Evolutionary conservation across 2,797 vertebrate genomes (phyloP).

Genomic region (Limosa lapponica): DNA sequence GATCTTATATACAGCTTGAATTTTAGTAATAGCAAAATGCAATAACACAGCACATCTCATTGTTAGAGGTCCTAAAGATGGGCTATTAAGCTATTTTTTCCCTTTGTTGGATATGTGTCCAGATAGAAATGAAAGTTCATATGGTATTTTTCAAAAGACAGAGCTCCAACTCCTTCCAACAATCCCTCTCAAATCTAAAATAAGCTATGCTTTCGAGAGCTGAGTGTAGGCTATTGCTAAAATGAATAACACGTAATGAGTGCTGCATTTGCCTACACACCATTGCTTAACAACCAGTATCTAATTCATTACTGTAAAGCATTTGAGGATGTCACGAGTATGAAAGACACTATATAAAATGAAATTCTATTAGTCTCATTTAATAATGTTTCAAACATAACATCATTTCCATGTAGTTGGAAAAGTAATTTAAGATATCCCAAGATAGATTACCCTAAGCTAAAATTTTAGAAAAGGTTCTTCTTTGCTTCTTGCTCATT

Average conservation of each 20-base stretch:
- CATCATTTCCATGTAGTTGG: not conserved
- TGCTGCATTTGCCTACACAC: constrained; percentile 48
- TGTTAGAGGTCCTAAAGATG: not conserved
- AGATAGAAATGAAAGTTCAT: not conserved
- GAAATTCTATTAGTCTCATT: constrained; percentile 52
- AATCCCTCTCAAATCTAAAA: not conserved
- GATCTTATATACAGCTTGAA: not conserved
- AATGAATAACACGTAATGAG: constrained; percentile 52
- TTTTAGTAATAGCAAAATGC: not conserved
- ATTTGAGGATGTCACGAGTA: not conserved
- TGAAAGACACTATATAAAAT: constrained; percentile 32
- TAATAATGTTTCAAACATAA: constrained; percentile 29
- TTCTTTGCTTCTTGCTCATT: not conserved
- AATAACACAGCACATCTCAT: not conserved
- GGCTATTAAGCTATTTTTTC: not conserved
- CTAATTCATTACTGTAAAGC: constrained; percentile 53
- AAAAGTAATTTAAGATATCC: constrained; percentile 55
- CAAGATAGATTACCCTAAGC: constrained; percentile 12
- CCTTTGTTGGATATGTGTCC: not conserved
- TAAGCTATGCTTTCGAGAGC: not conserved
- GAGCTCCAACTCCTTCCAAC: not conserved
- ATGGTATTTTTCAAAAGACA: not conserved
- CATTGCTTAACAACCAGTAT: constrained; percentile 31
- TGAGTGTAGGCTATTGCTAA: constrained; percentile 26
- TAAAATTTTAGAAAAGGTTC: constrained; percentile 5